Evolutionary conservation across 2,888 invertebrate species (phyloP), one percentile per base, ranked within the genome.

Genomic region (Sisyra nigra): DNA sequence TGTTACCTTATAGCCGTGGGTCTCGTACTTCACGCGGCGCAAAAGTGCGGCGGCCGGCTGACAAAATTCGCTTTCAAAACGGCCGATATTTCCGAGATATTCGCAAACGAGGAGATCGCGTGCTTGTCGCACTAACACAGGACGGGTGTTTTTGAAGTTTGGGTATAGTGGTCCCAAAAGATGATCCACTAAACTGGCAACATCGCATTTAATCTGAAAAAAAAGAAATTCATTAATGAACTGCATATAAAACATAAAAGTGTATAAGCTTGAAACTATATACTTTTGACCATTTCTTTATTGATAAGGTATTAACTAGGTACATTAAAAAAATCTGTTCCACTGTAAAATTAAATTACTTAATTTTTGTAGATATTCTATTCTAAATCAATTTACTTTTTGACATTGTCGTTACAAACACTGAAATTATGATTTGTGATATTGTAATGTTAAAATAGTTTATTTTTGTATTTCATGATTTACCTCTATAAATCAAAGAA

Each of bases 61-160:
- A 54, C 79, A 69, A 60, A 76, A 80, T 48, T 71, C 69, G 48
- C 64, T 63, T 55, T 76, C 73, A 58, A 80, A 80, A 52, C 66
- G 65, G 48, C 64, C 64, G 54, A 79, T 57, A 58, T 74, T 72
- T 38, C 77, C 77, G 49, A 69, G 71, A 60, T 74, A 80, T 51
- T 70, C 70, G 55, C 74, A 73, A 41, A 76, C 72, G 51, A 80
- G 68, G 47, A 79, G 63, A 60, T 78, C 76, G 53, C 78, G 68
- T 42, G 80, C 80, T 63, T 80, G 78, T 44, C 76, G 68, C 51
- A 76, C 68, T 57, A 80, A 65, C 54, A 73, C 68, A 54, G 69
- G 67, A 53, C 68, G 66, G 45, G 71, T 69, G 53, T 67, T 63
- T 48, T 67, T 65, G 56, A 72, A 76, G 55, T 74, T 68, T 48